Percentiles rank a stretch among this genome's conserved stretches.
phyloP scores from a whole-genome alignment of 2,888 invertebrate genomes.

The Cremastinae sp. region DNA sequence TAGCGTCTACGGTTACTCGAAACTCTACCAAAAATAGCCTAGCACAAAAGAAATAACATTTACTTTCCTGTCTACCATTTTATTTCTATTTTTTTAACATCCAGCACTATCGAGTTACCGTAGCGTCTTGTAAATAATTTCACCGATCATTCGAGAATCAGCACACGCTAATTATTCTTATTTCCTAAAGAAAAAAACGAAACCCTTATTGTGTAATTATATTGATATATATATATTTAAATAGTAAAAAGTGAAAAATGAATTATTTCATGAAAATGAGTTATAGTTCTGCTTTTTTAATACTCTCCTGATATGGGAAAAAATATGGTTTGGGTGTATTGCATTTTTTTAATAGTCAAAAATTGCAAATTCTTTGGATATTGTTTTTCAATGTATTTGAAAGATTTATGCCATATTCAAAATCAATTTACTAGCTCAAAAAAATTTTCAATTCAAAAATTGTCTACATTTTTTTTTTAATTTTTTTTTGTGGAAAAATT shows the following conservation, averaged over 20 bases:
- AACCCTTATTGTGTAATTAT: slow-evolving; percentile 26
- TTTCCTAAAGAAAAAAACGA: slow-evolving; percentile 32
- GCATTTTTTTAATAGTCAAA: too few species aligned
- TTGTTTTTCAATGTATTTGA: too few species aligned
- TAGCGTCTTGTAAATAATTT: slow-evolving; percentile 66
- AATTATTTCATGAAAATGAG: too few species aligned
- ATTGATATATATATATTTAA: slow-evolving; percentile 11
- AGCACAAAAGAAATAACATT: slow-evolving; percentile 2
- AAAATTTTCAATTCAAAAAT: too few species aligned
- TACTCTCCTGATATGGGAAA: too few species aligned
- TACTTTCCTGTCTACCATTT: background rate
- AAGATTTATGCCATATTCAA: too few species aligned
- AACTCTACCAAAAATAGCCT: slow-evolving; percentile 13
- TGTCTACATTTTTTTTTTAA: too few species aligned
- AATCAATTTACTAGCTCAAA: too few species aligned
- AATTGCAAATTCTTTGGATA: too few species aligned
- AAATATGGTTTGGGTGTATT: too few species aligned
- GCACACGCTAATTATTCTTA: slow-evolving; percentile 33
- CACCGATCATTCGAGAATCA: slow-evolving; percentile 41
- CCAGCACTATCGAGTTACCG: slow-evolving; percentile 54
- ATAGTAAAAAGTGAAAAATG: slow-evolving; percentile 18
- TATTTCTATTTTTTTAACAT: slow-evolving; percentile 15
- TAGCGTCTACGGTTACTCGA: slow-evolving; percentile 64
- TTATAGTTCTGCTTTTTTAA: too few species aligned
- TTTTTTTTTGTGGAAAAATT: too few species aligned